phyloP scores from a whole-genome alignment of 2,113 vertebrate species.

The Hemicordylus capensis region DNA sequence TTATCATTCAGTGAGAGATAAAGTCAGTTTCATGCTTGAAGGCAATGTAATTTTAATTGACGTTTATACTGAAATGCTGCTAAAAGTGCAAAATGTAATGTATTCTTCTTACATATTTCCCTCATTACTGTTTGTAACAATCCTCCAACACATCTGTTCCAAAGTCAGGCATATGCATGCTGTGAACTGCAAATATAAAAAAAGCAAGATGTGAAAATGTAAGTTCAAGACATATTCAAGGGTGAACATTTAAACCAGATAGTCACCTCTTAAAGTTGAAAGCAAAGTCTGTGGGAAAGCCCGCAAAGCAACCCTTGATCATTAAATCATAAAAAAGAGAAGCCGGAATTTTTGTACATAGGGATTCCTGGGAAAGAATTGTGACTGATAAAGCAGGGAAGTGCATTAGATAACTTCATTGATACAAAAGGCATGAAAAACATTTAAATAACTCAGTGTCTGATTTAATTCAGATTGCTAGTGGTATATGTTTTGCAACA shows the following conservation, averaged over 20 bases:
- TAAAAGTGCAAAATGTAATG: constrained; percentile 1
- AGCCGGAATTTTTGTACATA: not conserved
- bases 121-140: not conserved
- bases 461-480: too few relatives aligned
- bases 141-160: not conserved
- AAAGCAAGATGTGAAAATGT: not conserved
- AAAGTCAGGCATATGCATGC: not conserved
- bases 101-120: not conserved
- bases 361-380: not conserved
- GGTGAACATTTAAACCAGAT: constrained; percentile 5
- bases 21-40: constrained; percentile 11
- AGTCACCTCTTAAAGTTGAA: not conserved
- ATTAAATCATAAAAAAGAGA: constrained; percentile 9
- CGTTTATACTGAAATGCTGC: not conserved
- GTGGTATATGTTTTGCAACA: too few relatives aligned
- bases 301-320: constrained; percentile 21
- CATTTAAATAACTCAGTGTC: not conserved
- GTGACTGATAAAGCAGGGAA: not conserved
- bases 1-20: constrained; percentile 35
- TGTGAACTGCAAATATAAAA: not conserved
- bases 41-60: not conserved
- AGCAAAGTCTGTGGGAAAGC: constrained; percentile 24
- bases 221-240: constrained; percentile 2
- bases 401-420: not conserved
- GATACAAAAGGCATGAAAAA: not conserved